Evolutionary conservation across 2,113 vertebrate species (phyloP), one percentile per base, ranked within the genome.

Genomic region (Deroptyus accipitrinus): DNA sequence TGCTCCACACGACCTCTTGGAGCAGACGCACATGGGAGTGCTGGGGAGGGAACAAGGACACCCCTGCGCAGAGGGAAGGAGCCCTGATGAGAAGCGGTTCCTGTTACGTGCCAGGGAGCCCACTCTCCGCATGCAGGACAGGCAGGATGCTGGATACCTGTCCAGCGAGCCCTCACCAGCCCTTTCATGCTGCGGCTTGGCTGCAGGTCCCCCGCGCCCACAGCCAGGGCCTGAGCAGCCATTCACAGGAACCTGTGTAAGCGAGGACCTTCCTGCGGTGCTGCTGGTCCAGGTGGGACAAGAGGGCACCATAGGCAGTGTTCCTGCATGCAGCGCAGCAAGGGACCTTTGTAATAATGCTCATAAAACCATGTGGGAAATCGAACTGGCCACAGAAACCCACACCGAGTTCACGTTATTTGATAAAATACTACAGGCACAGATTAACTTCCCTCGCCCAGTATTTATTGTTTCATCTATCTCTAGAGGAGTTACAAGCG

Each of bases 381-480:
- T 6, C 1, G 91, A 68, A 27, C 28, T 73, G 46, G 86, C 76
- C 55, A 49, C 55, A 48, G 52, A 75, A 83, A 80, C 19, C 54
- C 90, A 77, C 33, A 14, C 63, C 1, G 35, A 83, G 87, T 49
- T 80, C 79, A 28, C 0, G 1, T 49, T 48, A 31, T 72, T 94
- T 46, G 86, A 93, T 80, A 74, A 48, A 96, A 81, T 78, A 86
- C 85, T 72, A 70, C 5, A 14, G 85, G 54, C 93, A 83, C 68
- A 77, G 82, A 90, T 83, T 61, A 91, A 72, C 88, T 83, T 77
- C 76, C 61, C 79, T 88, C 0, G 2, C 61, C 69, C 6, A 1
- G 87, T 83, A 90, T 95, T 95, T 84, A 95, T 28, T 95, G 93
- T 83, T 94, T 83, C 92, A 83, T 90, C 55, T 86, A 55, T 77